Conservation (phyloP, 2,888 invertebrate genomes). For the Azorinus chamasolen region DNA sequence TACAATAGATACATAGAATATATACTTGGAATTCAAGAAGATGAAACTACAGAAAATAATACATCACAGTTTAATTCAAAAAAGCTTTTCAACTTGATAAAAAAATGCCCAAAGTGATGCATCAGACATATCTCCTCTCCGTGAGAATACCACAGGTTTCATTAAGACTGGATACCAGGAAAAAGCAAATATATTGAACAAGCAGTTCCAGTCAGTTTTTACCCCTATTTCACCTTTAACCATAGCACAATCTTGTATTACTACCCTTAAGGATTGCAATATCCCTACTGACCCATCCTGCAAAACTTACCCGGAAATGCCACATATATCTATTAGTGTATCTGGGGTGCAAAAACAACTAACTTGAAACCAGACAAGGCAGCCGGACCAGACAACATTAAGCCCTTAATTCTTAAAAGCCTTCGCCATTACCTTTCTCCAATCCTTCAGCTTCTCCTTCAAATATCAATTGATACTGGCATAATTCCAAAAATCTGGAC, state of each 20-base stretch:
- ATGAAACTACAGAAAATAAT: not conserved
- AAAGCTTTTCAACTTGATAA: not conserved
- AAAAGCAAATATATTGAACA: too few relatives aligned
- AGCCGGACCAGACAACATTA: slow-evolving; percentile 18
- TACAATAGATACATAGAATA: not conserved
- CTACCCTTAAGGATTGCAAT: too few relatives aligned
- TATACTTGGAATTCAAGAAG: not conserved
- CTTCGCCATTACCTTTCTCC: not conserved
- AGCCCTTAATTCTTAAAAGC: slow-evolving; percentile 8
- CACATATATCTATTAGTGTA: slow-evolving; percentile 9
- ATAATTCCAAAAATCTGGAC: slow-evolving; percentile 3
- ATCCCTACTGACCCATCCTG: too few relatives aligned
- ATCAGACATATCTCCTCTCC: too few relatives aligned
- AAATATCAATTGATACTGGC: slow-evolving; percentile 7
- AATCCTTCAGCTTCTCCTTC: not conserved
- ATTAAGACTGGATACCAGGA: too few relatives aligned
- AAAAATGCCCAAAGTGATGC: not conserved
- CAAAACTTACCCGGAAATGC: slow-evolving; percentile 1
- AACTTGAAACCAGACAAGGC: slow-evolving; percentile 15
- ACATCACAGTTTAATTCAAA: not conserved
- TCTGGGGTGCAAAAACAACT: slow-evolving; percentile 3
- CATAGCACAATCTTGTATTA: too few relatives aligned
- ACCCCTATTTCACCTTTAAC: too few relatives aligned
- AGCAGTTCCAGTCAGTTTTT: too few relatives aligned
- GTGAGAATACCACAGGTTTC: too few relatives aligned